These are phyloP conservation scores for Merodon equestris DNA, from an alignment of 2,888 invertebrate species.

Conservation along the genomic window DNA sequence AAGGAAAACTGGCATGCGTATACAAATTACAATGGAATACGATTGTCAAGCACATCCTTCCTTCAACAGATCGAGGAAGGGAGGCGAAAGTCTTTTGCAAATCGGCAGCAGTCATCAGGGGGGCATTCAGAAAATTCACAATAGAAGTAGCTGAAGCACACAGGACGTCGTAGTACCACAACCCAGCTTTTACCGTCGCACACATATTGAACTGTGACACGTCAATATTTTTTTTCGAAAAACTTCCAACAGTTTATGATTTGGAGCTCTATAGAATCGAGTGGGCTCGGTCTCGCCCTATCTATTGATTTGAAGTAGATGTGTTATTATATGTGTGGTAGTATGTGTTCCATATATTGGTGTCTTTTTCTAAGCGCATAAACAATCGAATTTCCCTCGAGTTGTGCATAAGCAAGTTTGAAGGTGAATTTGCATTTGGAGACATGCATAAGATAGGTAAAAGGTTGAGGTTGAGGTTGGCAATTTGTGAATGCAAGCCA, in stretches of 20 bases:
- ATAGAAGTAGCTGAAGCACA: slow-evolving; percentile 46
- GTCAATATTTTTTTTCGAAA: slow-evolving; percentile 47
- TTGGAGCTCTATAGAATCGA: slow-evolving; percentile 11
- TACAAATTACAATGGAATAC: slow-evolving; percentile 37
- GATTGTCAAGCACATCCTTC: slow-evolving; percentile 62
- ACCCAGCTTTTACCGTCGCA: no score
- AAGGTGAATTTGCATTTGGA: no score
- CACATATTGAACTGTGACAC: background rate
- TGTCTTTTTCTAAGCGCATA: slow-evolving; percentile 67
- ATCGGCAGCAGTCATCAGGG: slow-evolving; percentile 67
- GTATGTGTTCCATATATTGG: slow-evolving; percentile 39
- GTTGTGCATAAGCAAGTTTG: slow-evolving; percentile 8
- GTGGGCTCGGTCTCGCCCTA: background rate
- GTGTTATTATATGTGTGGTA: slow-evolving; percentile 28
- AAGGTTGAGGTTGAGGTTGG: slow-evolving; percentile 51
- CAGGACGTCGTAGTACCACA: slow-evolving; percentile 49
- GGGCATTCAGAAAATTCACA: slow-evolving; percentile 65
- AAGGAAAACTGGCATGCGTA: slow-evolving; percentile 39
- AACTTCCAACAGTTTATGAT: slow-evolving; percentile 60
- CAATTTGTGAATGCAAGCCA: slow-evolving; percentile 60
- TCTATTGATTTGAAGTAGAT: slow-evolving; percentile 58
- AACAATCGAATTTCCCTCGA: slow-evolving; percentile 70
- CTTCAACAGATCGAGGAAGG: slow-evolving; percentile 18
- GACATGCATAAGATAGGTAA: background rate
- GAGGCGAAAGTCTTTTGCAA: slow-evolving; percentile 38